These are phyloP conservation scores for Eledone cirrhosa DNA, from an alignment of 2,888 invertebrate species.

Conservation along the genomic window DNA sequence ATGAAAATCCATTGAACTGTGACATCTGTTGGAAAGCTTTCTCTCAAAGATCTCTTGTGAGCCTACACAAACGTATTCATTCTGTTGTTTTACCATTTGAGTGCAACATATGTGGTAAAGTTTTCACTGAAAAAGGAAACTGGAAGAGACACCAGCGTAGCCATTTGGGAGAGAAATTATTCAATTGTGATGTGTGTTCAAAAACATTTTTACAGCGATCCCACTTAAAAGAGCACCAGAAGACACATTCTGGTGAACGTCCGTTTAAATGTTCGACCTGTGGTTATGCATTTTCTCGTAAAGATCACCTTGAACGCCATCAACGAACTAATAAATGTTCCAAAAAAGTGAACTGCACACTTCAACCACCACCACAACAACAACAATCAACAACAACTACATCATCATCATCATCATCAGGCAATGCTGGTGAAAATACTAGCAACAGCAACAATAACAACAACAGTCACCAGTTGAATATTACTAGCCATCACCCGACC, in stretches of 20 bases:
- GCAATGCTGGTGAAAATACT: background rate
- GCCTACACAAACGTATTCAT: constrained; percentile 18
- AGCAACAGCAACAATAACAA: background rate
- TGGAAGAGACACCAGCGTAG: constrained; percentile 37
- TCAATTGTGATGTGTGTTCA: constrained; percentile 22
- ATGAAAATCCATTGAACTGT: constrained; percentile 9
- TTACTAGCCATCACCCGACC: background rate
- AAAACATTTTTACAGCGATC: constrained; percentile 26
- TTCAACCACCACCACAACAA: background rate
- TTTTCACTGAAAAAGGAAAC: constrained; percentile 42
- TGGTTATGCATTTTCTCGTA: constrained; percentile 9
- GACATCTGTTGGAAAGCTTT: constrained; percentile 22
- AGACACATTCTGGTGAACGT: background rate
- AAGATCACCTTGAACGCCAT: constrained; percentile 21
- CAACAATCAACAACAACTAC: too few species aligned
- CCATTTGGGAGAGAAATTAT: constrained; percentile 7
- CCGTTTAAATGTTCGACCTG: constrained; percentile 9
- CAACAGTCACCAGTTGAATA: constrained; percentile 16
- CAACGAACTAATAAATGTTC: constrained; percentile 8
- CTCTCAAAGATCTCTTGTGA: constrained; percentile 5
- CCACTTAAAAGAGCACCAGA: constrained; percentile 17
- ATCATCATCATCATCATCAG: background rate
- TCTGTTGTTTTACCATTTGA: constrained; percentile 34
- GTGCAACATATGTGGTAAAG: constrained; percentile 43
- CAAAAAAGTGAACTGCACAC: background rate